Base-by-base conservation (phyloP, 2,888 invertebrate genomes). In the Plutella xylostella region DNA sequence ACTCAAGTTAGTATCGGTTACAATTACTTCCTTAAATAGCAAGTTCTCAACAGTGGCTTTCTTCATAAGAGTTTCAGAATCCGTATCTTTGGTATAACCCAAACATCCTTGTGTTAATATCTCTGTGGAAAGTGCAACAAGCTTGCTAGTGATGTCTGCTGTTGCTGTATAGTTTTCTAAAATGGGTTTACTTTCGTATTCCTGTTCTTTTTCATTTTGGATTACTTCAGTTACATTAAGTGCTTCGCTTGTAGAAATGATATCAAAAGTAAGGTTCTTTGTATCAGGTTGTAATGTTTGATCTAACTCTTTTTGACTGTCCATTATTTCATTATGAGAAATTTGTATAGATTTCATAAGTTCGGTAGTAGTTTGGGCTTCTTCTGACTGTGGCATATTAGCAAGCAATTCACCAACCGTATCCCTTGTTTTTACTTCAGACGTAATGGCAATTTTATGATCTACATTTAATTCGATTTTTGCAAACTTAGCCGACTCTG, bases 111-210 rank as follows among this genome's bases (percentile, higher is more conserved):
- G 82, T 17, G 71, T 53, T 31, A 72, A 65, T 6, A 85, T 54
- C 68, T 88, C 87, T 9, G 75, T 73, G 38, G 74, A 74, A 40
- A 84, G 63, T 22, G 88, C 87, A 12, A 88, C 86, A 33, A 79
- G 74, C 47, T 78, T 76, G 15, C 84, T 72, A 28, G 61, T 56
- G n/a, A 87, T 60, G 49, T 84, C 76, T 30, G 83, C 45, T 3
- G 68, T 59, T 6, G 86, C 87, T 51, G 52, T 72, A 53, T 59
- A 66, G 17, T 51, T 52, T 54, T 70, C 68, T 15, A 61, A 60
- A 4, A 39, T 17, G 18, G 43, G 39, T 14, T 33, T 40, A 15
- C 45, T 34, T 35, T 54, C 41, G 47, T 66, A 75, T 42, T 61
- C 55, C 44, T 61, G 58, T 62, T 83, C 83, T 57, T 72, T 76